phyloP scores from a whole-genome alignment of 2,797 vertebrate genomes.

The Pseudochromis fuscus region DNA sequence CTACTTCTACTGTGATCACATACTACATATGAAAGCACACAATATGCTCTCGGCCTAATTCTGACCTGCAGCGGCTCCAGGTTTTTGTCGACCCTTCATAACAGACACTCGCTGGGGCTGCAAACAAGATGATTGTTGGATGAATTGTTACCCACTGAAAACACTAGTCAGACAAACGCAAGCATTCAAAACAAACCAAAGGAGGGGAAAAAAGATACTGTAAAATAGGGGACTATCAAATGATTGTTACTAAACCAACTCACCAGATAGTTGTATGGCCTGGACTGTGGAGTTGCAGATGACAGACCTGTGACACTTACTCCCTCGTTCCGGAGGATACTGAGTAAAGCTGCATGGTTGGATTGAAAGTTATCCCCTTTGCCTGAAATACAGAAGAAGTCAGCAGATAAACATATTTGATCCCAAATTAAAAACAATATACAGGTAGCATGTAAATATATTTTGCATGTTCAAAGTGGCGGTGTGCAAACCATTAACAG shows the following conservation, averaged over 20 bases:
- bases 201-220: background rate
- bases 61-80: slow-evolving; percentile 67
- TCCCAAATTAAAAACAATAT: no score
- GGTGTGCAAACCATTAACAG: background rate
- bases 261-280: slow-evolving; percentile 70
- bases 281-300: slow-evolving; percentile 55
- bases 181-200: background rate
- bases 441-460: no score
- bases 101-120: slow-evolving; percentile 82
- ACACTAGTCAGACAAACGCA: background rate
- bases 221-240: background rate
- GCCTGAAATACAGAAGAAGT: slow-evolving; percentile 52
- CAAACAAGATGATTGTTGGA: slow-evolving; percentile 25
- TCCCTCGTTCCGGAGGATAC: slow-evolving; percentile 71
- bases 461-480: background rate
- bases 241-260: slow-evolving; percentile 25
- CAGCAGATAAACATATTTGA: no score
- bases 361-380: slow-evolving; percentile 62
- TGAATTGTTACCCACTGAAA: background rate
- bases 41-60: background rate
- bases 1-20: background rate
- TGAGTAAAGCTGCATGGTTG: slow-evolving; percentile 64
- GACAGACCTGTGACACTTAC: slow-evolving; percentile 20
- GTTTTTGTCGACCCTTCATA: slow-evolving; percentile 72
- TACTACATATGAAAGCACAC: background rate